These are phyloP conservation scores for Onychostoma macrolepis DNA, from an alignment of 2,113 vertebrate genomes.

Conservation along the genomic window DNA sequence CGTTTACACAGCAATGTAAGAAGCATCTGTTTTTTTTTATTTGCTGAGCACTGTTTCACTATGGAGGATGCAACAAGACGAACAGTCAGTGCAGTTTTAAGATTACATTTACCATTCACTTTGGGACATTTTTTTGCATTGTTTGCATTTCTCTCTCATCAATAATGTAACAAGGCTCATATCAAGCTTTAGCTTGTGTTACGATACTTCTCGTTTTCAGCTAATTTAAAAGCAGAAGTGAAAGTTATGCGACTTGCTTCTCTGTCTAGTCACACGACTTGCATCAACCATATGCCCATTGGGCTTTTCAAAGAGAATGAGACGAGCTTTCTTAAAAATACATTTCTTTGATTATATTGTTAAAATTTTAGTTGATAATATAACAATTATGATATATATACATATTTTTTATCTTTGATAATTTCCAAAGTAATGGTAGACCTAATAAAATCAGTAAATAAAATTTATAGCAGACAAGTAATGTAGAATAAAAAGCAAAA, in stretches of 20 bases:
- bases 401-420: background rate
- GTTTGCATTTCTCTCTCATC: background rate
- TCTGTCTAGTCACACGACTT: slow-evolving; percentile 67
- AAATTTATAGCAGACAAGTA: too few species aligned
- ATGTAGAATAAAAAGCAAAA: too few species aligned
- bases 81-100: background rate
- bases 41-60: background rate
- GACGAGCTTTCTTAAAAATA: background rate
- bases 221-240: slow-evolving; percentile 71
- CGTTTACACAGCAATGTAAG: slow-evolving; percentile 56
- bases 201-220: slow-evolving; percentile 66
- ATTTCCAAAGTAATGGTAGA: background rate
- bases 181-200: slow-evolving; percentile 34
- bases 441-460: too few species aligned
- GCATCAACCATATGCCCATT: slow-evolving; percentile 32
- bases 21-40: slow-evolving; percentile 22
- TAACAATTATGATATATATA: background rate
- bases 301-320: background rate
- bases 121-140: background rate
- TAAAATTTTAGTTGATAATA: background rate
- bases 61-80: background rate
- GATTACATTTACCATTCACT: background rate
- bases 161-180: slow-evolving; percentile 3
- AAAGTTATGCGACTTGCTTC: slow-evolving; percentile 68
- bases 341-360: background rate